phyloP scores from a whole-genome alignment of 2,888 invertebrate genomes.

The Phania funesta region DNA sequence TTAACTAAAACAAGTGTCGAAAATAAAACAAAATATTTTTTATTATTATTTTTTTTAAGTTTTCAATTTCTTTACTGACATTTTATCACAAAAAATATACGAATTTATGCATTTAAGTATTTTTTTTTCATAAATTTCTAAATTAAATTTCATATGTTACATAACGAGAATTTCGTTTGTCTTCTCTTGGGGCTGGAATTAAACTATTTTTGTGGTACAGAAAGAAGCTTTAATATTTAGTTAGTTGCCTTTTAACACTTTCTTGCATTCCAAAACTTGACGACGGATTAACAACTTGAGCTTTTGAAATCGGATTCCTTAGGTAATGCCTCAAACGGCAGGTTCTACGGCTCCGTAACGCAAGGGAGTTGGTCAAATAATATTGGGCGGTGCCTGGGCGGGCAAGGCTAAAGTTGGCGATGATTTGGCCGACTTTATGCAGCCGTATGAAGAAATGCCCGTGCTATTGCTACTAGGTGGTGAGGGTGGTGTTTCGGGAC shows the following conservation, averaged over 20 bases:
- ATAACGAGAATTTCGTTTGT: neutral
- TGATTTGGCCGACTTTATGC: constrained; percentile 79
- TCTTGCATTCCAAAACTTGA: neutral
- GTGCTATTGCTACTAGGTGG: constrained; percentile 78
- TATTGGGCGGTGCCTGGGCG: constrained; percentile 76
- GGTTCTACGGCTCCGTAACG: constrained; percentile 80
- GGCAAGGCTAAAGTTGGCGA: constrained; percentile 75
- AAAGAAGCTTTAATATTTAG: neutral
- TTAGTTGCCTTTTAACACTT: neutral
- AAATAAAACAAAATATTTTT: neutral
- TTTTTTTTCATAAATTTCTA: constrained; percentile 5
- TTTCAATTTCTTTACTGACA: constrained; percentile 65
- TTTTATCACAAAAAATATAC: constrained; percentile 68
- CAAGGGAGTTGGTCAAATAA: constrained; percentile 81
- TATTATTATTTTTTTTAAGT: constrained; percentile 8
- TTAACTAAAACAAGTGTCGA: neutral
- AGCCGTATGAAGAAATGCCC: constrained; percentile 77
- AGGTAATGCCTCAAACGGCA: constrained; percentile 73
- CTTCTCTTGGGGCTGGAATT: neutral
- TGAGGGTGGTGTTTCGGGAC: constrained; percentile 79
- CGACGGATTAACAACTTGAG: neutral
- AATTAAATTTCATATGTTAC: constrained; percentile 38
- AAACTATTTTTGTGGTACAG: neutral
- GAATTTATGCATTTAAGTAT: constrained; percentile 38
- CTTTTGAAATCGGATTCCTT: neutral